Evolutionary conservation across 2,797 vertebrate genomes (phyloP), one percentile per base, ranked within the genome.

Genomic region (Dermochelys coriacea): DNA sequence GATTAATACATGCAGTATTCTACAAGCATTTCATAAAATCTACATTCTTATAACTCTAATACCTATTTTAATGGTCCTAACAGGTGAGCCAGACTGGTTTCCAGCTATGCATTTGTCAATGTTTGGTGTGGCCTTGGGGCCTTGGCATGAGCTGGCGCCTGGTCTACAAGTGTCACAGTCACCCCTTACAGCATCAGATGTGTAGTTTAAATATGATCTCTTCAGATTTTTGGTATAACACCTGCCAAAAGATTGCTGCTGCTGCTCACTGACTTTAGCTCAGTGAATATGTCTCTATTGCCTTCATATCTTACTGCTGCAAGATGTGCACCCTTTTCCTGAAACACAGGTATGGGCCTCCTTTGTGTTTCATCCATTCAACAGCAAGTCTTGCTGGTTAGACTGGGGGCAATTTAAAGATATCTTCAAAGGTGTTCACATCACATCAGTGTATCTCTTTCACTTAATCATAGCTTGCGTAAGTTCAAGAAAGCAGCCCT

Each of bases 391-490:
- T 68, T 21, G n/a, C 64, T 68, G 64, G 9, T 68, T 68, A 68
- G 64, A 68, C n/a, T 11, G 64, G 64, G n/a, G 18, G 34, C 61
- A 64, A 37, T n/a, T 68, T n/a, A 89, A 29, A 52, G 78, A 59
- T 16, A 18, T 0, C 83, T 87, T 81, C 5, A 75, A 41, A 79
- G 89, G 45, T 79, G 16, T 77, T 95, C 54, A 92, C 9, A 2
- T 93, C 59, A 1, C 34, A 41, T 88, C 19, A 81, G 1, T 88
- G 93, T 93, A 47, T 86, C 50, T 93, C 16, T 37, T 94, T 15
- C 21, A 4, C 90, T 96, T 94, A 77, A n/a, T 71, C 25, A 88
- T 83, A 61, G 68, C 77, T 95, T 85, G 27, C n/a, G 49, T 14
- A 10, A 87, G 95, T 94, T 82, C 82, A 75, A 86, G 45, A 9